Evolutionary conservation across 92 coral and sea anemone genomes (phyloP).

Genomic region (Epizoanthus ramosus): DNA sequence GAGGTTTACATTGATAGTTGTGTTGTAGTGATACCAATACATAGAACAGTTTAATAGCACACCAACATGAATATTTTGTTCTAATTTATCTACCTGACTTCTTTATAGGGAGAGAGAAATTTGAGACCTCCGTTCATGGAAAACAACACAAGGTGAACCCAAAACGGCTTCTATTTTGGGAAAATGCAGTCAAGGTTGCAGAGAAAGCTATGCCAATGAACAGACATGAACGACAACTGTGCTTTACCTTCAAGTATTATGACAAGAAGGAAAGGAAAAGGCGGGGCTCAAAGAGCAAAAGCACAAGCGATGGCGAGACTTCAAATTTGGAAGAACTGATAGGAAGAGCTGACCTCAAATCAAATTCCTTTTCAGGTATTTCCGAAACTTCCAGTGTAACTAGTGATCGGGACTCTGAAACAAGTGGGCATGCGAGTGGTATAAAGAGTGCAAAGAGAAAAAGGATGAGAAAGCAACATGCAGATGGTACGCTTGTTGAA

Average conservation of each 20-base stretch:
- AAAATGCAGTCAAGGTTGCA: conserved; percentile 91
- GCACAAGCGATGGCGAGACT: conserved; percentile 41
- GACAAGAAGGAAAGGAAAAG: conserved; percentile 69
- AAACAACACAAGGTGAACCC: conserved; percentile 81
- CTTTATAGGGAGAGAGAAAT: conserved; percentile 78
- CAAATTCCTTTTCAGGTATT: neutral
- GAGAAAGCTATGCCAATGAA: conserved; percentile 94
- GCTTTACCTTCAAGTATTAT: conserved; percentile 88
- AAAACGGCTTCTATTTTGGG: conserved; percentile 83
- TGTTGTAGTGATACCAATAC: too few species aligned
- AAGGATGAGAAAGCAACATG: conserved; percentile 39
- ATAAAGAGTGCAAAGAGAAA: conserved; percentile 17
- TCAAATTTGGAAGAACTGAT: conserved; percentile 10
- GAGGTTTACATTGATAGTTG: too few species aligned
- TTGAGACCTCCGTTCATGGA: conserved; percentile 79
- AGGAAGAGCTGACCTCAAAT: conserved; percentile 8
- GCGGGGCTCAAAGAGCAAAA: conserved; percentile 47
- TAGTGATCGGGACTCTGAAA: conserved; percentile 12
- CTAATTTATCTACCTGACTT: neutral
- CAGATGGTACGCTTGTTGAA: conserved; percentile 26
- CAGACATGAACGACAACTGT: conserved; percentile 89
- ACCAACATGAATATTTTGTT: neutral
- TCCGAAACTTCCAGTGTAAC: conserved; percentile 24
- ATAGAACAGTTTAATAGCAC: too few species aligned
- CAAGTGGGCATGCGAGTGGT: neutral